Conservation (phyloP, 1,140 invertebrate genomes). For the Atta cephalotes region DNA sequence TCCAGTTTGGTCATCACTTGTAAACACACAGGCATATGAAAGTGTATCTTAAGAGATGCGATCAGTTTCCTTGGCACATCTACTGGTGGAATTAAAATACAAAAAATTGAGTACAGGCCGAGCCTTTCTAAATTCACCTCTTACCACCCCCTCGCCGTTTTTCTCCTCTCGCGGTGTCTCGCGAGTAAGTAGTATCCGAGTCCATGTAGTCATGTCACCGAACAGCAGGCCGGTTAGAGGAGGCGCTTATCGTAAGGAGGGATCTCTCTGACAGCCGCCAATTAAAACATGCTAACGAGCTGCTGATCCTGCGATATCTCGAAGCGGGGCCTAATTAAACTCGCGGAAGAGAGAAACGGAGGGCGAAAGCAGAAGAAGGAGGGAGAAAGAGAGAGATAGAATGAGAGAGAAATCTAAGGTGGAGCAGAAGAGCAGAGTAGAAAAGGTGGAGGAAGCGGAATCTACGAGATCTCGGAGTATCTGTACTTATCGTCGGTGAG, state of each 20-base stretch:
- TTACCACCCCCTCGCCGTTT: constrained; percentile 24
- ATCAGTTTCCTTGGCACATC: neutral
- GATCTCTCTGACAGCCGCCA: constrained; percentile 85
- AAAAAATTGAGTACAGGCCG: constrained; percentile 65
- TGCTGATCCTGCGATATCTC: constrained; percentile 84
- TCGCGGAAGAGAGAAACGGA: constrained; percentile 71
- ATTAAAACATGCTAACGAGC: constrained; percentile 86
- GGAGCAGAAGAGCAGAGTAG: constrained; percentile 29
- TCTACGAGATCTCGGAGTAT: constrained; percentile 71
- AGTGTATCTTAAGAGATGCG: constrained; percentile 38
- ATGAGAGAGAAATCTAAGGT: constrained; percentile 42
- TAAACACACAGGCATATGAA: constrained; percentile 48
- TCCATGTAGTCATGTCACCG: constrained; percentile 77
- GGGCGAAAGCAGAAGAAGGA: neutral
- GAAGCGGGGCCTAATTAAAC: constrained; percentile 82
- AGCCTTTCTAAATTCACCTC: constrained; percentile 60
- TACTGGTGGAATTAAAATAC: constrained; percentile 47
- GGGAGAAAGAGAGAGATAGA: neutral
- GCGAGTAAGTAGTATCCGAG: constrained; percentile 71
- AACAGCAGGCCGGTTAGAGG: constrained; percentile 72
- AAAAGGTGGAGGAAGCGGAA: constrained; percentile 57
- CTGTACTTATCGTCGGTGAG: constrained; percentile 67
- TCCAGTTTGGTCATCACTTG: constrained; percentile 55
- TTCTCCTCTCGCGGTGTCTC: constrained; percentile 49
- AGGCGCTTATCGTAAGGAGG: constrained; percentile 76